Evolutionary conservation across 92 coral and sea anemone species (phyloP), one percentile per base, ranked within the genome.

Genomic region (Blastomussa wellsi): DNA sequence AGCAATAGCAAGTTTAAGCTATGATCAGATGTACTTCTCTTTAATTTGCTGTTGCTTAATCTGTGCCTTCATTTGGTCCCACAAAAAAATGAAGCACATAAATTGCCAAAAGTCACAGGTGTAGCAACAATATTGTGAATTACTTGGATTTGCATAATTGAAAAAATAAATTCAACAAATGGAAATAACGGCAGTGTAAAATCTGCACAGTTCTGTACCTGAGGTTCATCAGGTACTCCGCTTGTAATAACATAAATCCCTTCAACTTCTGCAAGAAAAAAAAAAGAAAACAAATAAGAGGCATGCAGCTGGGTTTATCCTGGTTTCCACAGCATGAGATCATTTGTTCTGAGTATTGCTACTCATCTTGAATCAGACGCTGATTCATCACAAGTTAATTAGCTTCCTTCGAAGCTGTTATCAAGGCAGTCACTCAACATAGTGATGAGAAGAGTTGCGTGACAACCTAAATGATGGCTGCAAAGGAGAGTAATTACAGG

Each of bases 171-270:
- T 24, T 52, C 2, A 52, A 0, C 16, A 62, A 59, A 59, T 59
- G n/a, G 28, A 51, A 14, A 37, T 29, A 22, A 38, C 53, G n/a
- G n/a, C n/a, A 38, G 42, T 31, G 31, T 44, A 53, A 49, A 5
- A 5, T 20, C 15, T 38, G 39, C 57, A 97, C 99, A 49, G 7
- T 13, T 20, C 15, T 38, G 39, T 73, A 97, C 99, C 99, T 91
- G 90, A 1, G 99, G 94, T 37, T 95, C 95, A 80, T 97, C 99
- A 0, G 99, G 99, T 5, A 94, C 90, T 51, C 99, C 99, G 51
- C 98, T 95, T 7, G 99, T 91, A 36, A 97, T 86, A 31, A 94
- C 88, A 80, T 97, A 97, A 69, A 97, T 93, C 16, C 98, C 99
- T 74, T 97, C 99, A 69, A 95, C 98, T 33, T 97, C 99, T 97